A percentile compares a stretch with the other conserved stretches of the same genome.
phyloP scores from a whole-genome alignment of 2,797 vertebrate species.

The Rhinichthys osculus region DNA sequence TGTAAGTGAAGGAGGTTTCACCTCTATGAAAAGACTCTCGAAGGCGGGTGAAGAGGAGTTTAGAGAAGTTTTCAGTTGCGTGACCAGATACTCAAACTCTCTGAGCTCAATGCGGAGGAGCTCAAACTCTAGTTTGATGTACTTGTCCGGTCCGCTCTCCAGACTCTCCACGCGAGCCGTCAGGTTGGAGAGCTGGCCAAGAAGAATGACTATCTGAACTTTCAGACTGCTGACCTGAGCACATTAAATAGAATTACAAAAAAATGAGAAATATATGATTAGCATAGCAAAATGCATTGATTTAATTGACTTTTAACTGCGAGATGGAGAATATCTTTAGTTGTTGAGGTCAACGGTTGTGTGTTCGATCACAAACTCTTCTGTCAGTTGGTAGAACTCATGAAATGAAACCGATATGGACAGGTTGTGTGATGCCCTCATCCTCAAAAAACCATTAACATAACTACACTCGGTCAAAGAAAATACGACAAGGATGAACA shows the following conservation, averaged over 20 bases:
- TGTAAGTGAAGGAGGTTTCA: slow-evolving; percentile 58
- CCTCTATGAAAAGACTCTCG: slow-evolving; percentile 83
- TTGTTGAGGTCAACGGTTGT: neutral
- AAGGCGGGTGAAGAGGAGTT: slow-evolving; percentile 72
- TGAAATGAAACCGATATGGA: neutral
- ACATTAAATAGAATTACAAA: neutral
- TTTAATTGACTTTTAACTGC: neutral
- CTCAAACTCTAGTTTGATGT: slow-evolving; percentile 86
- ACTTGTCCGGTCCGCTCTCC: slow-evolving; percentile 75
- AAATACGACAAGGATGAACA: neutral
- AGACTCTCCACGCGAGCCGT: slow-evolving; percentile 76
- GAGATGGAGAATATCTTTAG: neutral
- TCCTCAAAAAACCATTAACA: neutral
- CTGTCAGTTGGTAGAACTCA: neutral
- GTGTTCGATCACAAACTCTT: neutral
- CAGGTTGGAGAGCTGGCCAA: slow-evolving; percentile 79
- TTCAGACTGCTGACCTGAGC: slow-evolving; percentile 79
- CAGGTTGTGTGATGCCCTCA: neutral
- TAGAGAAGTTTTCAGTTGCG: slow-evolving; percentile 72
- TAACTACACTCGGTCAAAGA: neutral
- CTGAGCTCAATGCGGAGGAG: slow-evolving; percentile 82
- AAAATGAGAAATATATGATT: neutral
- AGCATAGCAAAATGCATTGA: neutral
- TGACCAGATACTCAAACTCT: slow-evolving; percentile 79
- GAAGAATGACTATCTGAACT: slow-evolving; percentile 74